Evolutionary conservation across 2,888 invertebrate species (phyloP), one percentile per base, ranked within the genome.

Genomic region (Cerastis leucographa): DNA sequence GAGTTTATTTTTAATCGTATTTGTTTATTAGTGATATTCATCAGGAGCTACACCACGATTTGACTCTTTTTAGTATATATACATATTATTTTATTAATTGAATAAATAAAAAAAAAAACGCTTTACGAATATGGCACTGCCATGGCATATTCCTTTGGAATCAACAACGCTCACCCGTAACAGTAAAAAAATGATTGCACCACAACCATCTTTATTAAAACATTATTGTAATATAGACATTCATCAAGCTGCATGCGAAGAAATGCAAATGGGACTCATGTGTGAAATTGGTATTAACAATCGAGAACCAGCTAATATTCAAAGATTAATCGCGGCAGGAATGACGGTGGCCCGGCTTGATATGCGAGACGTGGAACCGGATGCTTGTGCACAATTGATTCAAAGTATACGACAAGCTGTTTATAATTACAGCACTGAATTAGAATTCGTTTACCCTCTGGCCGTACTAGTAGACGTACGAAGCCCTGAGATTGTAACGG

Each of bases 381-480:
- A 96, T 71, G 94, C 94, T 46, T 95, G 96, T 85, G 90, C 93
- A 9, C 95, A 96, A 85, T 89, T 96, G 44, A 92, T 97, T 73
- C 96, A 96, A 89, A 95, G 95, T 84, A 91, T 97, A 51, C 91
- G 97, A 76, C 95, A 96, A 91, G 96, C 96, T 35, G 96, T 97
- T 0, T 95, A 95, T 80, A 96, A 95, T 88, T 96, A 96, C 75
- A 96, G 96, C 77, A 93, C 95, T 19, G 96, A 96, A 88, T 89
- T 96, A 70, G 94, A 96, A 83, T 96, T 95, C 82, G 95, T 97
- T 22, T 95, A 96, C 82, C 97, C 97, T 35, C 89, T 97, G 56
- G 97, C 96, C 49, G 83, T 96, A 40, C 91, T 96, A 40, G 94
- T 95, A 12, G 96, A 96, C 74, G 94, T 96, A 1, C 90, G 93